Conservation (phyloP, 2,113 vertebrate species). For the Anoura caudifer region DNA sequence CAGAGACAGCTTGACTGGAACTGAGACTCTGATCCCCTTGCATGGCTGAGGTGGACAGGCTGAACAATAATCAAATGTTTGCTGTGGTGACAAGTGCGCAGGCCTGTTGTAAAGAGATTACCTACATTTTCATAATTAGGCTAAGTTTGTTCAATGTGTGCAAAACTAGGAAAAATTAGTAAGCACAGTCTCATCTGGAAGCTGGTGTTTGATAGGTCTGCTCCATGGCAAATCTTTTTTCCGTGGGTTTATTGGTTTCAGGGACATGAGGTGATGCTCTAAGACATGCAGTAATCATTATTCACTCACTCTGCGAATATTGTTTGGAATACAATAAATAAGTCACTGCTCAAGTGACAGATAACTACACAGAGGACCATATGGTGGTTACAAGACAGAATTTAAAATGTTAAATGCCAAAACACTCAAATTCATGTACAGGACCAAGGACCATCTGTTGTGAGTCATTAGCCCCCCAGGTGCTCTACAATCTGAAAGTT, state of each 20-base stretch:
- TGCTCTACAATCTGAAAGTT: background rate
- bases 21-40: too few species aligned
- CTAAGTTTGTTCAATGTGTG: background rate
- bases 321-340: constrained; percentile 44
- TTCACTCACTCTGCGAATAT: background rate
- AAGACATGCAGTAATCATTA: background rate
- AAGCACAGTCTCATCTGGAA: background rate
- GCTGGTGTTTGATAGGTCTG: background rate
- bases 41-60: background rate
- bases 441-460: background rate
- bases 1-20: background rate
- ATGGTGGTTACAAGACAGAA: constrained; percentile 26
- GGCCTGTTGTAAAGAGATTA: background rate
- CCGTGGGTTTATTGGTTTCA: background rate
- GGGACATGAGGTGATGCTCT: background rate
- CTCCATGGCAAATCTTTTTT: background rate
- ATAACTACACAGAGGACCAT: background rate
- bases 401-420: constrained; percentile 5
- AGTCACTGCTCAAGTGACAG: constrained; percentile 19
- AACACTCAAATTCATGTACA: background rate
- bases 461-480: background rate
- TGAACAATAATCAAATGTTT: rapidly evolving
- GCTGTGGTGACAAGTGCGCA: rapidly evolving
- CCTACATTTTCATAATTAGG: background rate
- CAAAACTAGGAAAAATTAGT: background rate